Percentiles rank a stretch among this genome's conserved stretches.
These are phyloP conservation scores for Agrilus mali DNA, from an alignment of 2,888 invertebrate species.

Conservation along the genomic window DNA sequence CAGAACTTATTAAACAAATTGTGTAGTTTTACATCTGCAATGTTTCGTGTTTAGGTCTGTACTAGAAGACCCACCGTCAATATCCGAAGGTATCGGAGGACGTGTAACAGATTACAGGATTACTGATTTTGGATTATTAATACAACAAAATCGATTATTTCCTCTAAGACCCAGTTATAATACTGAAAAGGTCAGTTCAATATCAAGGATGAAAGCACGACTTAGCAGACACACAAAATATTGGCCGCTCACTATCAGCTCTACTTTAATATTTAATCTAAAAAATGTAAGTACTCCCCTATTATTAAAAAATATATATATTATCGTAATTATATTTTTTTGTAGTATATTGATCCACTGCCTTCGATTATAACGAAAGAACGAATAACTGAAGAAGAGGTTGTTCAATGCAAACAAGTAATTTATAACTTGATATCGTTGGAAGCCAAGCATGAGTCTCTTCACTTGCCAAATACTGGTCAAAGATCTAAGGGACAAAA, in stretches of 20 bases:
- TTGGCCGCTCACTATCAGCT: conserved; percentile 81
- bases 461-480: conserved; percentile 57
- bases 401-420: conserved; percentile 73
- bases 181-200: conserved; percentile 37
- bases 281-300: conserved; percentile 52
- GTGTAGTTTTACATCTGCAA: no score
- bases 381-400: conserved; percentile 71
- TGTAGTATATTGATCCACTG: conserved; percentile 68
- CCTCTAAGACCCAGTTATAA: conserved; percentile 45
- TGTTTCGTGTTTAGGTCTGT: conserved; percentile 48
- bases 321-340: conserved; percentile 11
- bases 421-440: conserved; percentile 67
- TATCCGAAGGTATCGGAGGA: conserved; percentile 90
- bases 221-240: conserved; percentile 72
- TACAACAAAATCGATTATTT: conserved; percentile 70
- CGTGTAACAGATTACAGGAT: conserved; percentile 83
- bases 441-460: conserved; percentile 72
- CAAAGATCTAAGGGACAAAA: conserved; percentile 48
- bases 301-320: not conserved
- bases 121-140: conserved; percentile 77
- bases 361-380: conserved; percentile 71
- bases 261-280: conserved; percentile 77
- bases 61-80: conserved; percentile 88
- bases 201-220: conserved; percentile 52
- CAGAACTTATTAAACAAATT: no score